Conservation (phyloP, 2,113 vertebrate species). For the Ornithorhynchus anatinus region DNA sequence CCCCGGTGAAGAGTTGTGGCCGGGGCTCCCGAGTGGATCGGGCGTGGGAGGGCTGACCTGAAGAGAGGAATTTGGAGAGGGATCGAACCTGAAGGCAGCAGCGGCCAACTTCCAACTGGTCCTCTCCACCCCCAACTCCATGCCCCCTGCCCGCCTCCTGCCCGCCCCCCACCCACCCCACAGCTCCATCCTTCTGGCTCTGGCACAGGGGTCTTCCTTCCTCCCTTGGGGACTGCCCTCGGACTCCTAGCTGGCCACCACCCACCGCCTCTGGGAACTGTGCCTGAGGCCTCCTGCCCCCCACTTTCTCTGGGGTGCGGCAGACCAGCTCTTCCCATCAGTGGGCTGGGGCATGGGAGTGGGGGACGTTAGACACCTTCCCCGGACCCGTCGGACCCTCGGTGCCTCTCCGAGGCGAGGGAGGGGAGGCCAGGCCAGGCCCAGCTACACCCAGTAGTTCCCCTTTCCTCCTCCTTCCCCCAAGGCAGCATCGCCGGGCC, state of each 20-base stretch:
- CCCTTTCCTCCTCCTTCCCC: not conserved
- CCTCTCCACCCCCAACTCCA: not conserved
- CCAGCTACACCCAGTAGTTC: not conserved
- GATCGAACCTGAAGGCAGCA: not conserved
- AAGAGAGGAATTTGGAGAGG: not conserved
- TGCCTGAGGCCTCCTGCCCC: not conserved
- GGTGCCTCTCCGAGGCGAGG: constrained; percentile 4
- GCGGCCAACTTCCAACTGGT: not conserved
- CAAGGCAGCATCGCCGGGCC: not conserved
- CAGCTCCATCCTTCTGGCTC: constrained; percentile 17
- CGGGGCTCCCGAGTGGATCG: not conserved
- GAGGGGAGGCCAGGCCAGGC: not conserved
- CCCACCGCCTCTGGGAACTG: not conserved
- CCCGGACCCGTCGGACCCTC: not conserved
- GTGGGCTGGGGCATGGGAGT: not conserved
- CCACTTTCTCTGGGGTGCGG: not conserved
- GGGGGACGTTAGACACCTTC: too few relatives aligned
- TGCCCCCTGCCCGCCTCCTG: not conserved
- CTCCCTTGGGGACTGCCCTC: not conserved
- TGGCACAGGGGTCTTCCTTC: not conserved
- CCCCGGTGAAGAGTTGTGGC: not conserved
- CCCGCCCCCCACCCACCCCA: not conserved
- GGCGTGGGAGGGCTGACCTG: not conserved
- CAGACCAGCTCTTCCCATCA: not conserved
- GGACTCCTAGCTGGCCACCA: too few relatives aligned